Evolutionary conservation across 2,797 vertebrate species (phyloP).

Genomic region (Monodelphis domestica): DNA sequence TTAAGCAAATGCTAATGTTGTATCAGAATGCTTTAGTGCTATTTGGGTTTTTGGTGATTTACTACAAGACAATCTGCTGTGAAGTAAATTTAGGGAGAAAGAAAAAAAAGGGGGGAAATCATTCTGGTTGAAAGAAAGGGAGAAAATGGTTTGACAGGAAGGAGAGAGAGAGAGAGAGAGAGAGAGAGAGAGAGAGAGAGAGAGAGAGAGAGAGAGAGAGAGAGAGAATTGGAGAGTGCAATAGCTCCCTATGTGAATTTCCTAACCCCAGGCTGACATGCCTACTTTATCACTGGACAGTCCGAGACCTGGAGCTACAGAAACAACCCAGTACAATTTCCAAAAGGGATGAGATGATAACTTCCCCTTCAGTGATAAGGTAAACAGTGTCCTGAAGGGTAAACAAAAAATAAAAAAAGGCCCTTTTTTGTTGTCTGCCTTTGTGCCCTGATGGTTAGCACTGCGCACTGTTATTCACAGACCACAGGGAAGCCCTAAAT

Average conservation of each 20-base stretch:
- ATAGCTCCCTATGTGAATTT: slow-evolving; percentile 73
- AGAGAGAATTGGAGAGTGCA: slow-evolving; percentile 60
- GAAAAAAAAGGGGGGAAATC: slow-evolving; percentile 72
- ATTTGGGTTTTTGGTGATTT: slow-evolving; percentile 92
- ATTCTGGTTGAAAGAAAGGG: slow-evolving; percentile 67
- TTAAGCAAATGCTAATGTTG: slow-evolving; percentile 94
- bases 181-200: slow-evolving; percentile 33
- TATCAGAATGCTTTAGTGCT: slow-evolving; percentile 93
- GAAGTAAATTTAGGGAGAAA: slow-evolving; percentile 89
- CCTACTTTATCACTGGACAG: slow-evolving; percentile 79
- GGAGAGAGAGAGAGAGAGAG: not conserved
- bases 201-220: slow-evolving; percentile 72
- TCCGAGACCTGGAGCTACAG: slow-evolving; percentile 76
- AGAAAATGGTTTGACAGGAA: slow-evolving; percentile 80
- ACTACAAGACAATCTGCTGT: slow-evolving; percentile 92
- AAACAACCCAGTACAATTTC: slow-evolving; percentile 78
- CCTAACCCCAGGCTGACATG: slow-evolving; percentile 77
- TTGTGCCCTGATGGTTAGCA: slow-evolving; percentile 83
- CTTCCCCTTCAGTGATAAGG: slow-evolving; percentile 85
- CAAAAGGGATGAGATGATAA: slow-evolving; percentile 82
- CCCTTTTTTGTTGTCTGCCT: slow-evolving; percentile 82
- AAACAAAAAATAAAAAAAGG: slow-evolving; percentile 85
- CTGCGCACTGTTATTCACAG: slow-evolving; percentile 84
- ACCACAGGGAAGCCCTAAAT: slow-evolving; percentile 86
- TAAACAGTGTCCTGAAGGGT: slow-evolving; percentile 89